A percentile compares a stretch with the other conserved stretches of the same genome.
phyloP scores from a whole-genome alignment of 2,888 invertebrate genomes.

The Tethea ocularis region DNA sequence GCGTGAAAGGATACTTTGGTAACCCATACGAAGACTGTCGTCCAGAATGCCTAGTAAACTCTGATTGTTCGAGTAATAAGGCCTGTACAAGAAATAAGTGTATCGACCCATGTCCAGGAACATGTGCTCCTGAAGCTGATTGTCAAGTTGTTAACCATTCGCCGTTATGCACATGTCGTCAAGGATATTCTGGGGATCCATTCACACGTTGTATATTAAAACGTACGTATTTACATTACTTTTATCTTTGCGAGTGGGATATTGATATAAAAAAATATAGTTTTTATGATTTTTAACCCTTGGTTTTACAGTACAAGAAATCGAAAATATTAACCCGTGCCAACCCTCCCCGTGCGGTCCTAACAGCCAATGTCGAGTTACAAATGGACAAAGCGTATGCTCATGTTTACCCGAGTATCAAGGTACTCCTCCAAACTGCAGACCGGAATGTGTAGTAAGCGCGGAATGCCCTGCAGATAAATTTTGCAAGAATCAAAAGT shows the following conservation, averaged over 20 bases:
- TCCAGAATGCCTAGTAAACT: conserved; percentile 88
- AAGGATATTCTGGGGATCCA: conserved; percentile 89
- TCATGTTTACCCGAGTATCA: conserved; percentile 87
- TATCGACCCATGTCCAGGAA: conserved; percentile 90
- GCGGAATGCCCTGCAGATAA: conserved; percentile 86
- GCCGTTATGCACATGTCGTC: conserved; percentile 86
- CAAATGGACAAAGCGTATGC: conserved; percentile 86
- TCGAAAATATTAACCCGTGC: conserved; percentile 76
- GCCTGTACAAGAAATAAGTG: conserved; percentile 90
- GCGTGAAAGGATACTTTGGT: conserved; percentile 88
- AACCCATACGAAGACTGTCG: conserved; percentile 92
- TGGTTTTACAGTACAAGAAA: conserved; percentile 50
- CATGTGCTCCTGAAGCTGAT: conserved; percentile 89
- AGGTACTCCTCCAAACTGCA: conserved; percentile 88
- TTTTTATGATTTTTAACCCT: conserved; percentile 26
- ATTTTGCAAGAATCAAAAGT: conserved; percentile 88
- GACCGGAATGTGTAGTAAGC: conserved; percentile 89
- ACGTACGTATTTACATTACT: conserved; percentile 49
- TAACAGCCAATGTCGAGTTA: conserved; percentile 84
- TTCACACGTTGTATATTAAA: conserved; percentile 83
- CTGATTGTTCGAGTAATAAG: conserved; percentile 87
- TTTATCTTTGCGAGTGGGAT: neutral
- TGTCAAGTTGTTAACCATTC: conserved; percentile 90
- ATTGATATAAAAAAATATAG: too few species aligned
- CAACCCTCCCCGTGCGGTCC: conserved; percentile 86